Base-by-base conservation (phyloP, 2,113 vertebrate species). In the Entosphenus tridentatus region DNA sequence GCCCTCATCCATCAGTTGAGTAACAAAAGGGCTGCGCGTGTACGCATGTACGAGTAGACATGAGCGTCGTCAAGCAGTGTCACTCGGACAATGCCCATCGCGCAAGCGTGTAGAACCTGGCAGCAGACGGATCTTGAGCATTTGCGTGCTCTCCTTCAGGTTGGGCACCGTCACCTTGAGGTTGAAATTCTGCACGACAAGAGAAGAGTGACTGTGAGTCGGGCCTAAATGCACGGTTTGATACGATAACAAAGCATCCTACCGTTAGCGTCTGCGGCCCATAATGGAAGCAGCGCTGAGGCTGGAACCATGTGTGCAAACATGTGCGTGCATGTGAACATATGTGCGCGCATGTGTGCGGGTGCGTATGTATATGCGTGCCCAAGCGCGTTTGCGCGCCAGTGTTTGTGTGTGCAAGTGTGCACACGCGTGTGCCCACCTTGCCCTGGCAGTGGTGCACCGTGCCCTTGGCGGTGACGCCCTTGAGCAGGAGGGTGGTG, bases 141-240 rank as follows among this genome's bases (percentile, higher is more conserved):
- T 76, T 71, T 88, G 81, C 0, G 77, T 80, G 71, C 85, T 79
- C 72, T 81, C 76, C 76, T 80, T 84, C 73, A 96, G 77, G 69
- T 85, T 87, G 14, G 85, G 82, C 62, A 96, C 72, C 57, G 69
- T 82, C 74, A 96, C 79, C 14, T 81, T 86, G 75, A 96, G 69
- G 71, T 76, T 81, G 71, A 83, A 84, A 67, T 75, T 80, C 92
- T 96, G 76, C 77, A 67, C 39, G 73, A 74, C 77, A 77, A 72
- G 69, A 76, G 57, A 71, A 54, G 68, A 57, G 55, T n/a, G 68
- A 71, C 54, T 65, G 8, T 69, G 39, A 69, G 10, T 12, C 12
- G 13, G 2, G 56, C 68, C 56, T 9, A 12, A 12, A 17, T 18
- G 39, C 57, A 16, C 56, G 57, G 16, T 16, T 10, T 57, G 14